Evolutionary conservation across 2,797 vertebrate genomes (phyloP).

Genomic region (Cygnus olor): DNA sequence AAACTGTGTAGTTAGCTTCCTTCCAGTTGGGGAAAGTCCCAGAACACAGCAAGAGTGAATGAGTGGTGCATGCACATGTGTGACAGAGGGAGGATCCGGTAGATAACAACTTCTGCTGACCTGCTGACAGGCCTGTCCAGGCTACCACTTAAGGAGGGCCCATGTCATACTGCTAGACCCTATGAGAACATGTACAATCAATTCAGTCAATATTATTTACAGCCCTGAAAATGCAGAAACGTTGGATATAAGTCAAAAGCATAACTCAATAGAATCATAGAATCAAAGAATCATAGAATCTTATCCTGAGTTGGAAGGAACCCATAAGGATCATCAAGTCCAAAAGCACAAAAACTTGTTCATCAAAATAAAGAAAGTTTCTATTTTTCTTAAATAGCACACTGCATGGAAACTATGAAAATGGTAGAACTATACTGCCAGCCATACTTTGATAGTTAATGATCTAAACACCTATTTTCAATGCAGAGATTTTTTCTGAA

Average conservation of each 20-base stretch:
- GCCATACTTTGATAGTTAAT: not conserved
- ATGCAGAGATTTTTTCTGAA: not conserved
- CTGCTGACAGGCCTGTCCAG: not conserved
- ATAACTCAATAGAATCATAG: not conserved
- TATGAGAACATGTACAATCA: accelerated
- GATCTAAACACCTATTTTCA: not conserved
- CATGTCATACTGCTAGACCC: not conserved
- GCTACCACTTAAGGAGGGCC: not conserved
- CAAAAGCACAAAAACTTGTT: not conserved
- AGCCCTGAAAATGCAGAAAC: not conserved
- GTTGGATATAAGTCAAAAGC: not conserved
- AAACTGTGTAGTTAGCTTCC: not conserved
- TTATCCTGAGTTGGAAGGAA: no score
- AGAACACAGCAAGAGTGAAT: not conserved
- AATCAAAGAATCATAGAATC: no score
- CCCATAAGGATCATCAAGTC: no score
- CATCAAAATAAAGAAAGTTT: not conserved
- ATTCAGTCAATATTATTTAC: not conserved
- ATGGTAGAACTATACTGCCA: not conserved
- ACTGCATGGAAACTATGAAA: not conserved
- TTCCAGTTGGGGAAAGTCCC: not conserved
- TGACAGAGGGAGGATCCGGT: not conserved
- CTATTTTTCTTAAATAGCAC: not conserved
- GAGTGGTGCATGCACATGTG: accelerated
- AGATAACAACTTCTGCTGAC: not conserved